Base-by-base conservation (phyloP, 2,113 vertebrate species). In the Urocynchramus pylzowi region DNA sequence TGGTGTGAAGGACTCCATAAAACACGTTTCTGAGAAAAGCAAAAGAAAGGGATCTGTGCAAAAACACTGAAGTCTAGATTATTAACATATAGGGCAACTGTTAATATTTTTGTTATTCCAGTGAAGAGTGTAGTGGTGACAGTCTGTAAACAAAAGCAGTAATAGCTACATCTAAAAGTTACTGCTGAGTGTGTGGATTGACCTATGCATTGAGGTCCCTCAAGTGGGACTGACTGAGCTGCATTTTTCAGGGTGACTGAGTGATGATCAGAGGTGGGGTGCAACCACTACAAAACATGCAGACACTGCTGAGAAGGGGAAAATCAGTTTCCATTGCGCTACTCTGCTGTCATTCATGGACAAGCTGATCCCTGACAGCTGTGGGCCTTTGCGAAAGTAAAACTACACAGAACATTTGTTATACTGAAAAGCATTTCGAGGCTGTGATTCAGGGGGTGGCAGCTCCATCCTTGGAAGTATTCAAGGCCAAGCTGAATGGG, bases 191-290 rank as follows among this genome's bases (percentile, higher is more conserved):
- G 23, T 60, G 21, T 33, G 13, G 21, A 59, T 3, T 35, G 33
- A 50, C 12, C 6, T 3, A 2, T 0, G 23, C 33, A 9, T 0
- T 31, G 53, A 44, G 44, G 9, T 23, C 23, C 2, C 24, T 30
- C 42, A 44, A 2, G 11, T 2, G 1, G 12, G 30, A 37, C 11
- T 4, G 23, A 11, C 41, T 8, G 21, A 60, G 53, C n/a, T n/a
- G 35, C 1, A 0, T 17, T 39, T 42, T 39, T 18, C 5, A 49
- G 45, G 16, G 20, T 7, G 24, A 54, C 4, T 3, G n/a, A 61
- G 41, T 1, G 24, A 33, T 6, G 10, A 42, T 44, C 1, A 56
- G 15, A 44, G 20, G 20, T 1, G 12, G 11, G 26, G 27, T 27
- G 3, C 8, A 27, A 12, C 39, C 9, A 26, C 59, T 13, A 45